A percentile compares a stretch with the other conserved stretches of the same genome.
Evolutionary conservation across 1,140 invertebrate species (phyloP).

Genomic region (Sarcophaga peregrina): DNA sequence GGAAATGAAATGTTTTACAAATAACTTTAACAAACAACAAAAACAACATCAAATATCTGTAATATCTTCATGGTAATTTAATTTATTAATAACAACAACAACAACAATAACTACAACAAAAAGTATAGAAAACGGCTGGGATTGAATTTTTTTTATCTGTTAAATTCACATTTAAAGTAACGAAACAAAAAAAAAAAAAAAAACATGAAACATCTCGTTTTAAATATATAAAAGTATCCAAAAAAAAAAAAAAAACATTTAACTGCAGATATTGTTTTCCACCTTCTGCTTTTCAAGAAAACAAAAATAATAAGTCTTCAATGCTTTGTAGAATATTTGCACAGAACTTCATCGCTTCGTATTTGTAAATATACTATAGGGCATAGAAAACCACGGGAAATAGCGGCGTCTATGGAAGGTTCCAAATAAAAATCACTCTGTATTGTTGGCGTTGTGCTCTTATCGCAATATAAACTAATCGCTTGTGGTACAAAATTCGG

Average conservation of each 20-base stretch:
- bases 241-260: not conserved
- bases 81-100: slow-evolving; percentile 27
- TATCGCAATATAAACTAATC: no score
- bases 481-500: no score
- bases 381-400: no score
- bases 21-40: not conserved
- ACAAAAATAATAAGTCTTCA: no score
- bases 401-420: no score
- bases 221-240: not conserved
- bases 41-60: not conserved
- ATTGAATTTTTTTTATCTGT: slow-evolving; percentile 4
- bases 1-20: not conserved
- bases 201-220: not conserved
- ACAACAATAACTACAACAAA: not conserved
- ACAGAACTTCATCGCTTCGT: no score
- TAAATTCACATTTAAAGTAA: not conserved
- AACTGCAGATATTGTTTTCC: not conserved
- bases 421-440: no score
- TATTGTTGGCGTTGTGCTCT: no score
- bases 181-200: not conserved
- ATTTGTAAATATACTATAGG: no score
- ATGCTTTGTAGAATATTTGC: no score
- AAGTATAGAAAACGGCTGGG: slow-evolving; percentile 30
- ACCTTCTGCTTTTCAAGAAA: no score
- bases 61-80: not conserved